Evolutionary conservation across 2,888 invertebrate genomes (phyloP).

Genomic region (Mimumesa dahlbomi): DNA sequence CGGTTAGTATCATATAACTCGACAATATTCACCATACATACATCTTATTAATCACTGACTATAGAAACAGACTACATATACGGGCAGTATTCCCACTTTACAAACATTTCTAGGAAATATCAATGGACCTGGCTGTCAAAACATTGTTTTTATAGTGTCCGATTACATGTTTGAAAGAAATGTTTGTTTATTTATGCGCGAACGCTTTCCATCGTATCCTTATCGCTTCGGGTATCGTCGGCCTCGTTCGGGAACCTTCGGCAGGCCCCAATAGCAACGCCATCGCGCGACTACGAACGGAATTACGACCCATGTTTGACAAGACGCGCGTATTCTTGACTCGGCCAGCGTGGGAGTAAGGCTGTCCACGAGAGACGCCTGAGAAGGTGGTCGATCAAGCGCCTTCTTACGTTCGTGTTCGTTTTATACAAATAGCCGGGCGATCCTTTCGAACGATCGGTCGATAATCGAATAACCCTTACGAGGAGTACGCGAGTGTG

Average conservation of each 20-base stretch:
- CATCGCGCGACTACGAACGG: slow-evolving; percentile 34
- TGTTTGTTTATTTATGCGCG: not conserved
- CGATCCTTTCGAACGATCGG: slow-evolving; percentile 3
- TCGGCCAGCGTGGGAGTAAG: slow-evolving; percentile 77
- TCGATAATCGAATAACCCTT: not conserved
- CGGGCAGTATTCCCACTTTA: not conserved
- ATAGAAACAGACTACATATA: not conserved
- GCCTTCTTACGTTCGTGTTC: slow-evolving; percentile 16
- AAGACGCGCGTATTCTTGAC: slow-evolving; percentile 76
- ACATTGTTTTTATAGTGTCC: not conserved
- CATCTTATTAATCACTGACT: too few species aligned
- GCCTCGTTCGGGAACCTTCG: slow-evolving; percentile 41
- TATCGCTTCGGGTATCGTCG: slow-evolving; percentile 49
- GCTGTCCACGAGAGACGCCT: slow-evolving; percentile 67
- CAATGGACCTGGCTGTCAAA: not conserved
- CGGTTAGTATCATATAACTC: too few species aligned
- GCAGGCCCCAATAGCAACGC: slow-evolving; percentile 23
- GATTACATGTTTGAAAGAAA: not conserved
- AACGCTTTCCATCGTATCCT: not conserved
- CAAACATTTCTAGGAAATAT: not conserved
- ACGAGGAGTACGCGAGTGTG: slow-evolving; percentile 27
- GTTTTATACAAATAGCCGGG: not conserved
- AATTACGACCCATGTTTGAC: slow-evolving; percentile 63
- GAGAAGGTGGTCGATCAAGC: slow-evolving; percentile 58
- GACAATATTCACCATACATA: too few species aligned